Evolutionary conservation across 1,140 invertebrate genomes (phyloP).

Genomic region (Melipona quadrifasciata): DNA sequence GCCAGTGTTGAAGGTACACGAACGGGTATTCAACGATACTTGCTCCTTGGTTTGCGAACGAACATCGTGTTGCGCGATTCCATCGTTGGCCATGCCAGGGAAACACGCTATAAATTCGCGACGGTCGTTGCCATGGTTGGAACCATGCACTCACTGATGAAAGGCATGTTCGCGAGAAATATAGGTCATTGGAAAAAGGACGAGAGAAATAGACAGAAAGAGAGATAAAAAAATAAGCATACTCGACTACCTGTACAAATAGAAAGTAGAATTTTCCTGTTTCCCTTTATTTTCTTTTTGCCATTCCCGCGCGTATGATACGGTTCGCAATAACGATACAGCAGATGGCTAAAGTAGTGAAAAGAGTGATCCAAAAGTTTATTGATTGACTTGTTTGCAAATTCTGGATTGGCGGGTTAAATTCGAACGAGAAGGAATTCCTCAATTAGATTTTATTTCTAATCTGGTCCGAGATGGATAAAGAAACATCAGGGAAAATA

Average conservation of each 20-base stretch:
- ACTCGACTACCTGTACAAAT: constrained; percentile 12
- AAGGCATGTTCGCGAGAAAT: constrained; percentile 43
- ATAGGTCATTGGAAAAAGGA: constrained; percentile 35
- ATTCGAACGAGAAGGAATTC: background rate
- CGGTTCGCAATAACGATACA: background rate
- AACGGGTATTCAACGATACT: constrained; percentile 36
- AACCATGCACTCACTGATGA: constrained; percentile 39
- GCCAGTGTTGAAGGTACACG: constrained; percentile 26
- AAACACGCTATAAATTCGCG: constrained; percentile 58
- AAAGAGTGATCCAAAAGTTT: background rate
- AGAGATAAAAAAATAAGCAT: background rate
- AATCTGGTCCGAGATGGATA: background rate
- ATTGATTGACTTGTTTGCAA: background rate
- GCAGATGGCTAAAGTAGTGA: background rate
- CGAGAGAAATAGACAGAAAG: background rate
- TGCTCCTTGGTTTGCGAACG: constrained; percentile 57
- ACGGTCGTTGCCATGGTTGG: constrained; percentile 27
- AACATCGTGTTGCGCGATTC: constrained; percentile 45
- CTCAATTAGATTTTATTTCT: background rate
- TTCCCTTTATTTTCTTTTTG: constrained; percentile 1
- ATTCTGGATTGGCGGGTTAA: background rate
- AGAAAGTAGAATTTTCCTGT: constrained; percentile 11
- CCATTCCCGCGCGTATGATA: background rate
- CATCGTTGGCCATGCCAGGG: constrained; percentile 14
- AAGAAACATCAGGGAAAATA: background rate